Percentiles rank a stretch among this genome's conserved stretches.
These are phyloP conservation scores for Agrochola litura DNA, from an alignment of 2,888 invertebrate species.

Conservation along the genomic window DNA sequence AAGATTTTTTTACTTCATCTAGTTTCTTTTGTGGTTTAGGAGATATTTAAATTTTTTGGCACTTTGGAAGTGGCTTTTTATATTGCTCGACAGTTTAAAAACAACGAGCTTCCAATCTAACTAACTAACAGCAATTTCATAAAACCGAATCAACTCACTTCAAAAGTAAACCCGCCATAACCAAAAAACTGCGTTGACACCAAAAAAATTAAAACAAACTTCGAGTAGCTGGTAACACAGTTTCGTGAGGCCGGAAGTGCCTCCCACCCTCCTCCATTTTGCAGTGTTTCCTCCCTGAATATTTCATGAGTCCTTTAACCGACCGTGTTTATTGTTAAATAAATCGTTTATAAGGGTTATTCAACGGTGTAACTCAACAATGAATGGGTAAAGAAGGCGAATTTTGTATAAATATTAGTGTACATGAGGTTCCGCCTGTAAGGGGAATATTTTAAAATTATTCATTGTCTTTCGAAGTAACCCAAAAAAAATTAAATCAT, in stretches of 20 bases:
- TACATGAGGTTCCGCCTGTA: not conserved
- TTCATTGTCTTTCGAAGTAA: not conserved
- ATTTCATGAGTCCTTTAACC: conserved; percentile 69
- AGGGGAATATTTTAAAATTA: not conserved
- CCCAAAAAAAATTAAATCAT: not conserved
- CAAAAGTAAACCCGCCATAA: conserved; percentile 1
- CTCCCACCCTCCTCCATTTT: conserved; percentile 40
- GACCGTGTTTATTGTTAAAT: conserved; percentile 62
- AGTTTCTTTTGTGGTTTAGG: too few species aligned
- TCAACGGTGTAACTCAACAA: conserved; percentile 29
- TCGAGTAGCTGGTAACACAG: conserved; percentile 55
- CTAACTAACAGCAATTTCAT: not conserved
- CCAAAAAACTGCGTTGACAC: conserved; percentile 10
- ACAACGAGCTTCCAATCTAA: not conserved
- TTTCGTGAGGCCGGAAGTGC: conserved; percentile 65
- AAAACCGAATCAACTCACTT: not conserved
- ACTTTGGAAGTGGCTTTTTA: too few species aligned
- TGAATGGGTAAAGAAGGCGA: conserved; percentile 18
- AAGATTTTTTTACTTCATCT: too few species aligned
- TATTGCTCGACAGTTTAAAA: too few species aligned
- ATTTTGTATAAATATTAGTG: conserved; percentile 21
- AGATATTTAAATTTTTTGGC: too few species aligned
- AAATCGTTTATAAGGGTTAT: conserved; percentile 63
- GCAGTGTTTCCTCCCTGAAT: conserved; percentile 65
- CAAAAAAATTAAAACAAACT: conserved; percentile 4